Evolutionary conservation across 2,113 vertebrate species (phyloP), one percentile per base, ranked within the genome.

Genomic region (Lepus timidus): DNA sequence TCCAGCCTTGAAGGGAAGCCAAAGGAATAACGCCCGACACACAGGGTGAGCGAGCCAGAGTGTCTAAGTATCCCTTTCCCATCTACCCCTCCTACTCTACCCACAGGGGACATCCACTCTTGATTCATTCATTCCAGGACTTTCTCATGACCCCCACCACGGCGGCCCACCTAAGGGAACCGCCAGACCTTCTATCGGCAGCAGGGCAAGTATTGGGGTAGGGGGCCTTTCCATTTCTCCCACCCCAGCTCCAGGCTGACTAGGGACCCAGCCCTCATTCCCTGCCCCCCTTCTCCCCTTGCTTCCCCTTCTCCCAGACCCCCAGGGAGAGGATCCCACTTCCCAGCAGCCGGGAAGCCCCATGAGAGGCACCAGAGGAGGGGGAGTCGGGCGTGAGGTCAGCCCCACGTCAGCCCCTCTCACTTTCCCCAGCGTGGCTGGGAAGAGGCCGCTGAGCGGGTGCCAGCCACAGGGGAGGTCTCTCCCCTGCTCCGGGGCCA

Each of bases 391-490:
- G 83, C 20, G 71, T 97, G 97, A 97, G 93, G 95, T 96, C 97
- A 96, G 95, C 67, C 87, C 93, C 90, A 75, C 95, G 73, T 97
- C 96, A 97, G 81, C 90, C 81, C 87, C 88, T 94, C 95, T 92
- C 90, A n/a, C 85, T 96, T 90, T 92, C 85, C 80, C 52, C 65
- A 0, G 55, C 14, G 62, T 71, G 90, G 93, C 93, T 88, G 93
- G 97, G 95, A 97, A 92, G 95, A 96, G 93, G 95, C 95, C 0
- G 65, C 93, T 96, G 96, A 90, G 95, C 7, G 9, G 27, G 95
- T 93, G 96, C 97, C 97, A 97, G 97, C 90, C 96, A 89, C 83
- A 76, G 94, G 79, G 97, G 97, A 97, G 97, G 96, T 97, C 97
- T 96, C 87, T 96, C 96, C 95, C 90, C 85, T 70, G 90, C 85